These are phyloP conservation scores for Pardalotus punctatus DNA, from an alignment of 2,113 vertebrate genomes.

Conservation along the genomic window DNA sequence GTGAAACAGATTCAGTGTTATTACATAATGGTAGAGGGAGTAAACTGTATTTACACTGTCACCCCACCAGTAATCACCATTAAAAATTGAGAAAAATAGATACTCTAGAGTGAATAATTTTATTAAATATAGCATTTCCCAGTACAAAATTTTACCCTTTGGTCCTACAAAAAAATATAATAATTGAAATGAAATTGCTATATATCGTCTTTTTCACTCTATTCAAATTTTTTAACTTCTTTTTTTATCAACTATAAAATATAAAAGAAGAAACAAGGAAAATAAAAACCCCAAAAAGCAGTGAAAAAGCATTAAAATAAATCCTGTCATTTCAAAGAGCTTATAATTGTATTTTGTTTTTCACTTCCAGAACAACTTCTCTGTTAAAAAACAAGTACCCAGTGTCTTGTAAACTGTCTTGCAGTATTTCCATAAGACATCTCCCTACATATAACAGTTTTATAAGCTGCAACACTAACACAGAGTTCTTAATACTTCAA, in stretches of 20 bases:
- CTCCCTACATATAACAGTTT: background rate
- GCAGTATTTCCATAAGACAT: background rate
- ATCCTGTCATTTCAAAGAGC: background rate
- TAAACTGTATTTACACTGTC: background rate
- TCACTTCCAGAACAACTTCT: background rate
- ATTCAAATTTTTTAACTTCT: background rate
- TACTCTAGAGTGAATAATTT: background rate
- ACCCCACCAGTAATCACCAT: background rate
- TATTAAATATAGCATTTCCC: background rate
- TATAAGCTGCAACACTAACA: background rate
- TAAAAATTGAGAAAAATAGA: background rate
- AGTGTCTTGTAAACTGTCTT: background rate
- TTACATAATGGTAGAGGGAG: background rate
- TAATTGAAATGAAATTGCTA: background rate
- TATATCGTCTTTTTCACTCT: background rate
- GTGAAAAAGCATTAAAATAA: background rate
- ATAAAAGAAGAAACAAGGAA: background rate
- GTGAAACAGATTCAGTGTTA: background rate
- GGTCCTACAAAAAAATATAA: background rate
- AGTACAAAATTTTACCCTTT: background rate
- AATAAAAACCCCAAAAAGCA: background rate
- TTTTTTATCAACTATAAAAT: background rate
- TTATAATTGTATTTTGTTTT: background rate
- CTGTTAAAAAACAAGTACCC: background rate
- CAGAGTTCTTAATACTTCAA: background rate